Percentiles rank a stretch among this genome's conserved stretches.
These are phyloP conservation scores for Engystomops pustulosus DNA, from an alignment of 2,113 vertebrate genomes.

Conservation along the genomic window DNA sequence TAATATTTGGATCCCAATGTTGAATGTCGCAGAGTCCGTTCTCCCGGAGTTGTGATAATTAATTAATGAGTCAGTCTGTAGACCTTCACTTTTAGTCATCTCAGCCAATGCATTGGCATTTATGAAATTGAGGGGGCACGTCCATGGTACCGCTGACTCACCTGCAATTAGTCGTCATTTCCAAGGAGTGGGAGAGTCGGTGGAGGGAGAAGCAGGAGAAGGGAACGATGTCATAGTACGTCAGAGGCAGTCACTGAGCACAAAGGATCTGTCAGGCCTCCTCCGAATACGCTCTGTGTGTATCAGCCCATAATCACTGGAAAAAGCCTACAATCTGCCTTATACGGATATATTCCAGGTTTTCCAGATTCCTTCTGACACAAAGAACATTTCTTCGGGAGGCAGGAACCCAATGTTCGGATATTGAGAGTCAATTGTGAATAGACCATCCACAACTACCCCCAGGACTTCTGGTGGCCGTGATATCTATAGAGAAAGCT, in stretches of 20 bases:
- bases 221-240: constrained; percentile 17
- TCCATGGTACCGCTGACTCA: constrained; percentile 63
- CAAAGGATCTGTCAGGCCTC: constrained; percentile 37
- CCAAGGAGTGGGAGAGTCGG: constrained; percentile 44
- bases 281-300: constrained; percentile 1
- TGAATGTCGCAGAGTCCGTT: constrained; percentile 2
- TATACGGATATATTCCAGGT: constrained; percentile 10
- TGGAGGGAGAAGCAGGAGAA: constrained; percentile 9
- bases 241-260: not conserved
- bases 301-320: constrained; percentile 15
- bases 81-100: constrained; percentile 59
- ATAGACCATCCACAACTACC: too few species aligned
- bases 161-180: not conserved
- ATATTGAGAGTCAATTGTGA: too few species aligned
- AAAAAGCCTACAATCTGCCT: constrained; percentile 3
- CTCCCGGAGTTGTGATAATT: constrained; percentile 53
- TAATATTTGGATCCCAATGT: constrained; percentile 6
- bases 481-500: not conserved
- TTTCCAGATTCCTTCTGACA: not conserved
- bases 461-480: too few species aligned
- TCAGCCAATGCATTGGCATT: constrained; percentile 68
- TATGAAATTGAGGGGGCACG: constrained; percentile 70
- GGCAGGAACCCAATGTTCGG: too few species aligned
- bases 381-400: too few species aligned
- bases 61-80: constrained; percentile 68